Percentiles rank a stretch among this genome's conserved stretches.
These are phyloP conservation scores for Anadara kagoshimensis DNA, from an alignment of 1,140 invertebrate species.

Conservation along the genomic window DNA sequence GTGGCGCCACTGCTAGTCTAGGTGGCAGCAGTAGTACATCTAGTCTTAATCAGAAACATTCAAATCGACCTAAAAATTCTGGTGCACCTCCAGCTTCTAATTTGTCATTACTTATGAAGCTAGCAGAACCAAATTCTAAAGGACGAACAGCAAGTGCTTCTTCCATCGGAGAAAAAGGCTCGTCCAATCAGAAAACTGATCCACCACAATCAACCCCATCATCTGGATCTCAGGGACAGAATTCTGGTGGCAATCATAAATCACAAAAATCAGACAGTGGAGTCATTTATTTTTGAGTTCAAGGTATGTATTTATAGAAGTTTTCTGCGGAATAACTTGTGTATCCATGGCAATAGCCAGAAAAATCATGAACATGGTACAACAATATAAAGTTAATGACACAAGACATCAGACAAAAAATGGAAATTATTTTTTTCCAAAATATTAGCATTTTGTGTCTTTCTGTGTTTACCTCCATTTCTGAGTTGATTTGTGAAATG, in stretches of 20 bases:
- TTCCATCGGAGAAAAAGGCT: conserved; percentile 15
- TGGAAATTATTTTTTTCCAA: too few relatives aligned
- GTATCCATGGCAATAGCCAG: too few relatives aligned
- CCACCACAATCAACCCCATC: too few relatives aligned
- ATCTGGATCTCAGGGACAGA: too few relatives aligned
- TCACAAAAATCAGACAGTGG: conserved; percentile 8
- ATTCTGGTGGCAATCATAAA: conserved; percentile 4
- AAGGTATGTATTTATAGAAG: not conserved
- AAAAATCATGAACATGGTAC: too few relatives aligned
- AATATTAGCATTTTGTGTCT: too few relatives aligned
- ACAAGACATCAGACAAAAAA: too few relatives aligned
- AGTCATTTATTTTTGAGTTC: conserved; percentile 15
- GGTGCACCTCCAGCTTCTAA: conserved; percentile 28
- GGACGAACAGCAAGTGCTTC: conserved; percentile 5
- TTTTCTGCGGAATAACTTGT: not conserved
- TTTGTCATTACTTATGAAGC: conserved; percentile 52
- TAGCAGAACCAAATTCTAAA: conserved; percentile 51
- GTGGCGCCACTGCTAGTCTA: conserved; percentile 14
- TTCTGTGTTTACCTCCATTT: too few relatives aligned
- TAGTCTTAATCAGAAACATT: conserved; percentile 33
- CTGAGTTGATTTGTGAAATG: too few relatives aligned
- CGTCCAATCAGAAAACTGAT: conserved; percentile 2
- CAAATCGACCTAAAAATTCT: not conserved
- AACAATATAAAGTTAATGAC: too few relatives aligned
- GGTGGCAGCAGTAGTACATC: conserved; percentile 28